A percentile compares a stretch with the other conserved stretches of the same genome.
Evolutionary conservation across 1,140 invertebrate species (phyloP).

Genomic region (Drosophila funebris): DNA sequence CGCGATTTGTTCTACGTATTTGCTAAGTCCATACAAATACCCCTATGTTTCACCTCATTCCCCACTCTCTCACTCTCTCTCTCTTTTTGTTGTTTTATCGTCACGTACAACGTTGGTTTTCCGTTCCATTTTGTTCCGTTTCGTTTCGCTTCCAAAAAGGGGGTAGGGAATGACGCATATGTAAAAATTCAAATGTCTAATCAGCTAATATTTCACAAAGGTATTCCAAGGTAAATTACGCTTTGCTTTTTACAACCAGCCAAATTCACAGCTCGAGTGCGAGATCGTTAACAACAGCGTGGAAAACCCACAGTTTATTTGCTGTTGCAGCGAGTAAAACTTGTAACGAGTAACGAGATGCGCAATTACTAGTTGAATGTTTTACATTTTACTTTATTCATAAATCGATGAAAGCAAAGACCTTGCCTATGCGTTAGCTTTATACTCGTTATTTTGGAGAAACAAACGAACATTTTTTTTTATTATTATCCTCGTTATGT

Average conservation of each 20-base stretch:
- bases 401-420: too few species aligned
- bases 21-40: conserved; percentile 15
- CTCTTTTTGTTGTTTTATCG: background rate
- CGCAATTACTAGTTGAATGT: too few species aligned
- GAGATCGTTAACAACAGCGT: background rate
- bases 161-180: conserved; percentile 30
- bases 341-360: background rate
- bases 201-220: conserved; percentile 8
- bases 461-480: too few species aligned
- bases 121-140: conserved; percentile 12
- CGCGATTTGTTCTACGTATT: conserved; percentile 35
- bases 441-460: too few species aligned
- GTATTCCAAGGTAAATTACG: conserved; percentile 9
- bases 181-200: conserved; percentile 19
- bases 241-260: background rate
- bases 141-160: conserved; percentile 1
- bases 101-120: conserved; percentile 35
- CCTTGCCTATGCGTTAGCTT: too few species aligned
- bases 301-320: background rate
- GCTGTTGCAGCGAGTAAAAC: background rate
- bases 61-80: background rate
- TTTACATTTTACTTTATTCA: too few species aligned
- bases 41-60: background rate
- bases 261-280: background rate
- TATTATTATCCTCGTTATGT: too few species aligned